phyloP scores from a whole-genome alignment of 2,113 vertebrate genomes.

The Mesoclemmys tuberculata region DNA sequence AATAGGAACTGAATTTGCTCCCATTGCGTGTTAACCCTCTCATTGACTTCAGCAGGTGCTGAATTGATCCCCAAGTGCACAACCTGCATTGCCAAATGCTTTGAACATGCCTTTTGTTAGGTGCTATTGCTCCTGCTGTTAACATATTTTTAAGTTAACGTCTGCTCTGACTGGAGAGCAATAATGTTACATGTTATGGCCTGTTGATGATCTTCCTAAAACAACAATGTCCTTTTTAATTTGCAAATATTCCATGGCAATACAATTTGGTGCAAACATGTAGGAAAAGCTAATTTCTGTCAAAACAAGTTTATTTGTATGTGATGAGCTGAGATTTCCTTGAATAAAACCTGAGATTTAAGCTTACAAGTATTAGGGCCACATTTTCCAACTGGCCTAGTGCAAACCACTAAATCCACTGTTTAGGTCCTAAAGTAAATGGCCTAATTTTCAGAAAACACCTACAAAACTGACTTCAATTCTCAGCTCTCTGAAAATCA shows the following conservation, averaged over 20 bases:
- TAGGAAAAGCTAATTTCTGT: background rate
- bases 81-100: background rate
- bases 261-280: background rate
- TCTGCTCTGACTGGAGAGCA: background rate
- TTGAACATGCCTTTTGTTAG: background rate
- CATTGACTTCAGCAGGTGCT: background rate
- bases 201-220: background rate
- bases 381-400: background rate
- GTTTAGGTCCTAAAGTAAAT: background rate
- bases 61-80: background rate
- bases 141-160: background rate
- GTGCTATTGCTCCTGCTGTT: background rate
- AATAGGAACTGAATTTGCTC: constrained; percentile 35
- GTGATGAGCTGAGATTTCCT: background rate
- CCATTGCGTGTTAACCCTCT: background rate
- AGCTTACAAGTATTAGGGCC: background rate
- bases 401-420: no score
- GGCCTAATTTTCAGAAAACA: background rate
- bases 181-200: background rate
- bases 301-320: background rate
- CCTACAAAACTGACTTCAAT: background rate
- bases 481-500: background rate
- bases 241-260: background rate
- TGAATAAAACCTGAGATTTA: background rate
- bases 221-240: background rate